A percentile compares a stretch with the other conserved stretches of the same genome.
Conservation (phyloP, 53 echinoderm and acorn worm species). For the Holothuria scabra region DNA sequence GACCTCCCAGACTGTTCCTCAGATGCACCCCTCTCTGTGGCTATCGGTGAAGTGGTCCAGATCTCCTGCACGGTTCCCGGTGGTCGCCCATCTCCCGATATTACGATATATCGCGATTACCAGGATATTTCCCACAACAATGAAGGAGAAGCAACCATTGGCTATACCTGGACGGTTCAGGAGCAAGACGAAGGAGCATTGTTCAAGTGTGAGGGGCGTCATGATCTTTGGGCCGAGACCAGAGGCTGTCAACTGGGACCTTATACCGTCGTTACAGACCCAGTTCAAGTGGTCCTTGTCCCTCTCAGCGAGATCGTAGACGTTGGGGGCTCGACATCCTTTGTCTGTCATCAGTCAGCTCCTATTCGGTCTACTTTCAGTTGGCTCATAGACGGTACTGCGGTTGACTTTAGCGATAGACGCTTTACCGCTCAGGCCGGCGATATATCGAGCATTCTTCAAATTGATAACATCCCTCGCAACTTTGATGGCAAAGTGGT, state of each 20-base stretch:
- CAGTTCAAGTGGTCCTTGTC: constrained; percentile 60
- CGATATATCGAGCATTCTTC: constrained; percentile 41
- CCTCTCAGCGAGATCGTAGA: constrained; percentile 50
- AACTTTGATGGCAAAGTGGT: constrained; percentile 39
- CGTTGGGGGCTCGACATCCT: constrained; percentile 60
- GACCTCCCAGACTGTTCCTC: constrained; percentile 69
- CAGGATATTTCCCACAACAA: constrained; percentile 22
- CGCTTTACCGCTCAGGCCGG: constrained; percentile 48
- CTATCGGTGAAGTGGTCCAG: constrained; percentile 65
- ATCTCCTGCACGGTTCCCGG: constrained; percentile 73
- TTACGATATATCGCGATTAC: constrained; percentile 57
- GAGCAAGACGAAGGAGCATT: constrained; percentile 65
- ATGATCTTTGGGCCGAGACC: constrained; percentile 73
- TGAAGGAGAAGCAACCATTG: constrained; percentile 27
- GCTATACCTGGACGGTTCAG: constrained; percentile 69
- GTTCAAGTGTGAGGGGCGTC: constrained; percentile 69
- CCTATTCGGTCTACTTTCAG: constrained; percentile 62
- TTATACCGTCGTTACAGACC: constrained; percentile 62
- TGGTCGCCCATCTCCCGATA: constrained; percentile 66
- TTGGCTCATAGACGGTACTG: constrained; percentile 70
- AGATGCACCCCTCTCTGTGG: constrained; percentile 54
- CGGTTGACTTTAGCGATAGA: constrained; percentile 33
- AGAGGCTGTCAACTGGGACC: constrained; percentile 70
- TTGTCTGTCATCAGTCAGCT: constrained; percentile 73
- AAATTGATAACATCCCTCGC: constrained; percentile 23